These are phyloP conservation scores for Tinamus guttatus DNA, from an alignment of 2,113 vertebrate species.

Conservation along the genomic window DNA sequence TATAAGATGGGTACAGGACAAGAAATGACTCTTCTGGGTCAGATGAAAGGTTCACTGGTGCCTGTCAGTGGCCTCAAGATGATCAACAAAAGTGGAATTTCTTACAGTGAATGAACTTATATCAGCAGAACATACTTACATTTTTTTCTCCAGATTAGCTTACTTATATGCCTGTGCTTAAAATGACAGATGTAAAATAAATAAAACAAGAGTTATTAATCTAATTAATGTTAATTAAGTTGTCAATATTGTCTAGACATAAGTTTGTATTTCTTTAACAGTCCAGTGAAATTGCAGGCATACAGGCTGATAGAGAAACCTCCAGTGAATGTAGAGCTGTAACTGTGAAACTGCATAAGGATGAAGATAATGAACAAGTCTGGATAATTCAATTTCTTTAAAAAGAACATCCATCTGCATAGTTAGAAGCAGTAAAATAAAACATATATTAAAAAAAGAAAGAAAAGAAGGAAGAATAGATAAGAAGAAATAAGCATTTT, in stretches of 20 bases:
- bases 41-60: background rate
- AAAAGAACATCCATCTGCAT: fast-evolving
- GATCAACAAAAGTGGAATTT: background rate
- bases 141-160: background rate
- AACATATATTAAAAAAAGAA: background rate
- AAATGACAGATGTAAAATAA: background rate
- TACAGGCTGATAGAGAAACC: background rate
- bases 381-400: background rate
- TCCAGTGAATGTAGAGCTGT: background rate
- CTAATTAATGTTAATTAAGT: background rate
- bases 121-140: background rate
- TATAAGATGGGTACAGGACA: background rate
- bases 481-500: background rate
- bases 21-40: background rate
- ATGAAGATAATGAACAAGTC: background rate
- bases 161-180: background rate
- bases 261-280: background rate
- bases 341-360: no score
- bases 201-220: background rate
- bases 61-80: background rate
- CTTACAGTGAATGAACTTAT: fast-evolving
- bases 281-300: background rate
- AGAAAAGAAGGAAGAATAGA: background rate
- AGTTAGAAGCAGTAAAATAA: background rate
- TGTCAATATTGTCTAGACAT: background rate